Evolutionary conservation across 2,888 invertebrate genomes (phyloP), one percentile per base, ranked within the genome.

Genomic region (Campoletis raptor): DNA sequence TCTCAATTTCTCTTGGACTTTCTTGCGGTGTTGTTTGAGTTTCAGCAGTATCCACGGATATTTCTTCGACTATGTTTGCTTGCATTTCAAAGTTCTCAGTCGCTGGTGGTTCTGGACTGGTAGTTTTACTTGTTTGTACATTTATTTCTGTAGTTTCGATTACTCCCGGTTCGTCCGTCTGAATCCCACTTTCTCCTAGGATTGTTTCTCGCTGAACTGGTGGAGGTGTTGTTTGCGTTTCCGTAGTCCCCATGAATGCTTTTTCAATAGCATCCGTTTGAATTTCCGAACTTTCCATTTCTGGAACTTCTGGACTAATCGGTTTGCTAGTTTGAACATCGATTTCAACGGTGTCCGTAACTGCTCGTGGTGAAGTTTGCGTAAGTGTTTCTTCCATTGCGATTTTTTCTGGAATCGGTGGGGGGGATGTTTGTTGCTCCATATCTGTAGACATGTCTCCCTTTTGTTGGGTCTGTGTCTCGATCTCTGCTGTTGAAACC

Each of bases 51-150:
- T 87, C 89, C 8, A 90, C 80, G 21, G 82, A 9, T 42, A 89
- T 69, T 52, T 90, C 91, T 89, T 95, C 94, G 37, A 90, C 91
- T 73, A 93, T 90, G 83, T 95, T 95, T 4, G 95, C 95, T 91
- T 96, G 96, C 15, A 95, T 94, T 84, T 95, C 87, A 93, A 94
- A 83, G 94, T 95, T 92, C 94, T 95, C 94, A 12, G 91, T 90
- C 57, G 93, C 81, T 88, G 93, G 93, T 3, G 92, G 91, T 84
- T 94, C 94, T 0, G 93, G 91, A 73, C 85, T 91, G 0, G 87
- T 30, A 9, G 90, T 84, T 77, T 88, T 86, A 79, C 89, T 92
- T 0, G 93, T 93, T 85, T 94, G 94, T 1, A 91, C 89, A 54
- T 91, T 89, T 4, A 85, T 93, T 88, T 95, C 95, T 0, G 90